Percentiles rank a stretch among this genome's conserved stretches.
Conservation (phyloP, 2,113 vertebrate species). For the Hydropotes inermis region DNA sequence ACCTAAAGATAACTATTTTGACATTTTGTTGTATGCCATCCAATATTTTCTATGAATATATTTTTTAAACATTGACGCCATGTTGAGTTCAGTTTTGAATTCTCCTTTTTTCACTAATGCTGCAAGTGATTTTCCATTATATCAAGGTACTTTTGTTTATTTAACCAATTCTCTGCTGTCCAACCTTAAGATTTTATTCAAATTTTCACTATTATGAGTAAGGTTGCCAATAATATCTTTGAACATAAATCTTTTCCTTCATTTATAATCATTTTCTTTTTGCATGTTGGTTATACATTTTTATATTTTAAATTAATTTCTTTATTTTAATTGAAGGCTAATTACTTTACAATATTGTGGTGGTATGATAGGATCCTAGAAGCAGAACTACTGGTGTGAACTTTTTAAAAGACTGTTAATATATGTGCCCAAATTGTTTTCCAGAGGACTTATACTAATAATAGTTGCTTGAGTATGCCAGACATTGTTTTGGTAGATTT, state of each 20-base stretch:
- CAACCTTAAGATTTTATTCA: conserved; percentile 19
- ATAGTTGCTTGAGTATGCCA: not conserved
- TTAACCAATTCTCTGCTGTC: not conserved
- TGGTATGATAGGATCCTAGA: not conserved
- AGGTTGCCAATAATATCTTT: not conserved
- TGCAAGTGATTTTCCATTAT: conserved; percentile 1
- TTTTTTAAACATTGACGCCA: not conserved
- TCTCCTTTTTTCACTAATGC: conserved; percentile 5
- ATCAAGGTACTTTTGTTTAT: not conserved
- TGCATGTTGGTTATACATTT: not conserved
- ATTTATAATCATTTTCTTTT: conserved; percentile 24
- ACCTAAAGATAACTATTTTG: not conserved
- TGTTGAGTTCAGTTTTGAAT: not conserved
- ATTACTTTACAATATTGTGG: not conserved
- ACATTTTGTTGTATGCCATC: not conserved
- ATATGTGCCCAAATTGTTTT: not conserved
- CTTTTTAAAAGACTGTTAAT: not conserved
- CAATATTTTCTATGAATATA: not conserved
- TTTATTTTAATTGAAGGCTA: not conserved
- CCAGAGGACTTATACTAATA: not conserved
- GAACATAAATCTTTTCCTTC: not conserved
- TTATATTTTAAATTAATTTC: not conserved
- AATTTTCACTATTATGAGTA: conserved; percentile 17
- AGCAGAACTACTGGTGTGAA: conserved; percentile 9
- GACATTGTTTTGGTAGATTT: not conserved